Evolutionary conservation across 2,888 invertebrate species (phyloP), one percentile per base, ranked within the genome.

Genomic region (Himalopsyche tibetana): DNA sequence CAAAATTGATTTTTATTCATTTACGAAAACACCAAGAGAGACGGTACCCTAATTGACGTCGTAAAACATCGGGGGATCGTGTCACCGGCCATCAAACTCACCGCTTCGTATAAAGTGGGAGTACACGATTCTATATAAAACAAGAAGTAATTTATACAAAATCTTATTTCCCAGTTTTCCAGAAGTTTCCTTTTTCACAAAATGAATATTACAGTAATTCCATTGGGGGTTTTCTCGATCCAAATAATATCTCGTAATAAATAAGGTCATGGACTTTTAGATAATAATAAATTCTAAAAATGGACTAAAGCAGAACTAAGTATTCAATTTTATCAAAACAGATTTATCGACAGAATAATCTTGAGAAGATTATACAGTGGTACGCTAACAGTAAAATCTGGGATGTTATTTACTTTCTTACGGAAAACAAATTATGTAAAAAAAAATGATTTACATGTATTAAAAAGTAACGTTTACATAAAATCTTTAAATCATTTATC

Each of bases 1-100:
- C 86, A 69, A 84, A 85, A 88, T 88, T 87, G 88, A 88, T 87
- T 87, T 87, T 56, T 82, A 88, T 83, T 84, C 84, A 79, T 85
- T 84, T 63, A 83, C 45, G 69, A 83, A 83, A 63, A 63, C 63
- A 83, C 40, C 19, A 55, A 28, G 51, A 82, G 51, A 81, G 17
- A 36, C 45, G 45, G 55, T 45, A 6, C n/a, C 63, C 83, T 38
- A 38, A 42, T 45, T 51, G 80, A 28, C 19, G 40, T 51, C 80
- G 51, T 80, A 80, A 80, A 80, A 51, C 45, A 80, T 80, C 42
- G 51, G 80, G 45, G 80, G 51, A 74, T 74, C 74, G 80, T 80
- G 80, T 80, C 80, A 80, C 80, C 51, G 74, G 74, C 74, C 74
- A 74, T 74, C 74, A 74, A 74, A 74, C 36, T 74, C 74, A 74